Conservation (phyloP, 2,888 invertebrate genomes). For the Aplocera efformata region DNA sequence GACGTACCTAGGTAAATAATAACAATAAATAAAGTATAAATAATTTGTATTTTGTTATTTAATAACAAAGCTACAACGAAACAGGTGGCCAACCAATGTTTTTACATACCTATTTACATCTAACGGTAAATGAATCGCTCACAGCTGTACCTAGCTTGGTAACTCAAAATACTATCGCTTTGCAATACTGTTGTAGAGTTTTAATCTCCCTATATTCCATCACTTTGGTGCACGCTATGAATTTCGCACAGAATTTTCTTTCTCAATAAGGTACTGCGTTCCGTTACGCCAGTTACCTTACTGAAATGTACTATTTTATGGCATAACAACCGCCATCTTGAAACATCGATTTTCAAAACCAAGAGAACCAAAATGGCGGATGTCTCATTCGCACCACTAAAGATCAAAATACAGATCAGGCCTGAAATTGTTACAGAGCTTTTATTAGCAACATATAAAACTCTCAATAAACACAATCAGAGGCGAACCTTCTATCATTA, state of each 20-base stretch:
- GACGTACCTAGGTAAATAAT: too few species aligned
- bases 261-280: slow-evolving; percentile 5
- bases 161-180: slow-evolving; percentile 36
- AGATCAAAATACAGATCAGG: too few species aligned
- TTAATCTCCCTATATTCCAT: slow-evolving; percentile 6
- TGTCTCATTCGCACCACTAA: too few species aligned
- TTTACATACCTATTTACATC: too few species aligned
- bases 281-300: slow-evolving; percentile 2
- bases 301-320: not conserved
- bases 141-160: slow-evolving; percentile 7
- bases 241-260: slow-evolving; percentile 1
- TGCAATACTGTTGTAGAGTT: slow-evolving; percentile 33
- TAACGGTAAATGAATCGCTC: not conserved
- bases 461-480: too few species aligned
- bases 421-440: too few species aligned
- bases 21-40: too few species aligned
- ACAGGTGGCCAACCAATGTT: slow-evolving; percentile 1
- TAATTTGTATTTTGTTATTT: slow-evolving; percentile 2
- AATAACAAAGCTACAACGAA: slow-evolving; percentile 11
- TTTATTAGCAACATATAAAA: too few species aligned
- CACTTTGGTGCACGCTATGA: slow-evolving; percentile 14
- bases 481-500: too few species aligned
- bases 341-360: too few species aligned
- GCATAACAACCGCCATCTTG: too few species aligned
- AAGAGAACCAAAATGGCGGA: too few species aligned